Evolutionary conservation across 2,888 invertebrate genomes (phyloP), one percentile per base, ranked within the genome.

Genomic region (Odontocolon sp.): DNA sequence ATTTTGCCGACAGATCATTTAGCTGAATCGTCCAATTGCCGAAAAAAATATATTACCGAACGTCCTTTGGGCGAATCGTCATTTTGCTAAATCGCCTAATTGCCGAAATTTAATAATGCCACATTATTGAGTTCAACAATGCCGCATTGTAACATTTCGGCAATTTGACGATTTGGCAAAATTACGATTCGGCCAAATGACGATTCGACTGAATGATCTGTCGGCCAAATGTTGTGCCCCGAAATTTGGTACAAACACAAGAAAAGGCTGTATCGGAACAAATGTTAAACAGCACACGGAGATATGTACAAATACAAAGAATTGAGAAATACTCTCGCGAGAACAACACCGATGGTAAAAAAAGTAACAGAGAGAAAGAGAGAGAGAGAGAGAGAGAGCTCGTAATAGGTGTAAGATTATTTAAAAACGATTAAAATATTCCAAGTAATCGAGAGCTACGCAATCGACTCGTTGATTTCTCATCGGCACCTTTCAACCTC

Each of bases 351-450:
- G 33, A 3, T 33, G 21, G 63, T 11, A 66, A 14, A 38, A 18
- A 38, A 47, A 66, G 18, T 18, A 21, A 56, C 45, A 54, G 28
- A 57, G 38, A 21, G 61, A 61, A 18, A 33, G 16, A 57, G 11
- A 56, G 14, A 8, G 42, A 52, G 28, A 23, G 2, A 56, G 16
- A n/a, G 68, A 70, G 76, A 83, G 71, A 77, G 77, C 79, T 83
- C 80, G 84, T 88, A 85, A 84, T 82, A 84, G 80, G 81, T 86
- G 85, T 84, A 87, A 87, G 84, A 87, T 88, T 87, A 88, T 88
- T 88, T 88, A 88, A 89, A 88, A 83, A 84, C 83, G 84, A 87
- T 88, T 89, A 88, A 88, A 88, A 89, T 88, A 89, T 87, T 87
- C 87, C 87, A 83, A 87, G 84, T 87, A 88, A 77, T 86, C 84